Conservation (phyloP, 2,797 vertebrate species). For the Poeciliopsis turneri region DNA sequence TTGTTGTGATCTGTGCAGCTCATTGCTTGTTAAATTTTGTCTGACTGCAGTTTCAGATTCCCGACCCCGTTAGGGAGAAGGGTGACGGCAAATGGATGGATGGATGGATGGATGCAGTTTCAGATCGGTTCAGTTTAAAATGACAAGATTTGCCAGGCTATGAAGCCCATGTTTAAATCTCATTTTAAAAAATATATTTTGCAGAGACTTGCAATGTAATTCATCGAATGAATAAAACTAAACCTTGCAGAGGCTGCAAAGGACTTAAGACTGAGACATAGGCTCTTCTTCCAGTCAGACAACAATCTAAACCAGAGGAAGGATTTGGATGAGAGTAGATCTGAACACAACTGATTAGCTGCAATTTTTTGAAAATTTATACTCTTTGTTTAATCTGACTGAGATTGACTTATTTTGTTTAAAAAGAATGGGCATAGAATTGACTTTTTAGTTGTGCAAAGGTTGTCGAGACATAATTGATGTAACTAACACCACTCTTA, state of each 20-base stretch:
- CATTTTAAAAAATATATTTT: background rate
- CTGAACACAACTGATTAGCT: background rate
- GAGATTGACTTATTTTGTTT: background rate
- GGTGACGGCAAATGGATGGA: no score
- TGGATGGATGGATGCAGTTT: no score
- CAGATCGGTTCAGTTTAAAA: background rate
- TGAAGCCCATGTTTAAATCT: background rate
- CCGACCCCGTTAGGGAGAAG: no score
- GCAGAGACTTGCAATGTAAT: background rate
- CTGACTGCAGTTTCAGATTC: no score
- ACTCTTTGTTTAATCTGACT: background rate
- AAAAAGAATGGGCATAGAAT: background rate
- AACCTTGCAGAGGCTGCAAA: background rate
- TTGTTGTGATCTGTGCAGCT: slow-evolving; percentile 2
- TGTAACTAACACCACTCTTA: no score
- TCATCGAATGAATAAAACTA: background rate
- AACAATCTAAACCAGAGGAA: background rate
- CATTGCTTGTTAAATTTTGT: slow-evolving; percentile 4
- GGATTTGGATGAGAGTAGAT: background rate
- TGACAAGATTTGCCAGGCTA: background rate
- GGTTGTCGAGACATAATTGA: background rate
- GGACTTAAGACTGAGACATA: background rate
- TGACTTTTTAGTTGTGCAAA: background rate
- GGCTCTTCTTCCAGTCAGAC: background rate
- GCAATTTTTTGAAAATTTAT: background rate